Evolutionary conservation across 1,140 invertebrate genomes (phyloP).

Genomic region (Drosophila eugracilis): DNA sequence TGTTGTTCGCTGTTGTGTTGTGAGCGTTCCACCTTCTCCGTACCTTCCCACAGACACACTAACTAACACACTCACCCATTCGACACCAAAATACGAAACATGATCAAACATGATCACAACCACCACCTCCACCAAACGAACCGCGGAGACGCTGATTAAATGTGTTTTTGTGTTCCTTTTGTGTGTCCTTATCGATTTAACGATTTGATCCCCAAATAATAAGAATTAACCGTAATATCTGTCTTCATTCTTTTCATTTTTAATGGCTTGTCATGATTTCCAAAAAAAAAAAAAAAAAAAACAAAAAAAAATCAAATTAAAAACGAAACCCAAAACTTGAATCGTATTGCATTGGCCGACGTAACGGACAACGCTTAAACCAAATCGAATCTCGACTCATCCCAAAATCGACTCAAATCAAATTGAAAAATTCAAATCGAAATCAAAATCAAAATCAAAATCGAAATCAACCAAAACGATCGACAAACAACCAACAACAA

Average conservation of each 20-base stretch:
- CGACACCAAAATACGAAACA: slow-evolving; percentile 20
- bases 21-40: slow-evolving; percentile 29
- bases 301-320: slow-evolving; percentile 20
- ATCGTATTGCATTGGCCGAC: slow-evolving; percentile 64
- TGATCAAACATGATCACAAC: slow-evolving; percentile 15
- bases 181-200: slow-evolving; percentile 50
- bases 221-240: slow-evolving; percentile 63
- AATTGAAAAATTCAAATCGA: too few species aligned
- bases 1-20: slow-evolving; percentile 81
- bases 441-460: slow-evolving; percentile 22
- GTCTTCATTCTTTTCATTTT: slow-evolving; percentile 72
- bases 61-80: slow-evolving; percentile 10
- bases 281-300: slow-evolving; percentile 23
- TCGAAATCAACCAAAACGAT: slow-evolving; percentile 33
- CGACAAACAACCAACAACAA: slow-evolving; percentile 61
- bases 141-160: slow-evolving; percentile 33
- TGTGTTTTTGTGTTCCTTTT: slow-evolving; percentile 56
- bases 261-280: slow-evolving; percentile 62
- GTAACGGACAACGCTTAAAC: slow-evolving; percentile 50
- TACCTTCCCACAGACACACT: background rate
- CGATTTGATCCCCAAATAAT: slow-evolving; percentile 35
- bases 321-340: slow-evolving; percentile 18
- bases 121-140: slow-evolving; percentile 14
- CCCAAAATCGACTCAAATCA: slow-evolving; percentile 22
- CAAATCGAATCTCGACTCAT: slow-evolving; percentile 30